Evolutionary conservation across 2,113 vertebrate genomes (phyloP), one percentile per base, ranked within the genome.

Genomic region (Hucho hucho): DNA sequence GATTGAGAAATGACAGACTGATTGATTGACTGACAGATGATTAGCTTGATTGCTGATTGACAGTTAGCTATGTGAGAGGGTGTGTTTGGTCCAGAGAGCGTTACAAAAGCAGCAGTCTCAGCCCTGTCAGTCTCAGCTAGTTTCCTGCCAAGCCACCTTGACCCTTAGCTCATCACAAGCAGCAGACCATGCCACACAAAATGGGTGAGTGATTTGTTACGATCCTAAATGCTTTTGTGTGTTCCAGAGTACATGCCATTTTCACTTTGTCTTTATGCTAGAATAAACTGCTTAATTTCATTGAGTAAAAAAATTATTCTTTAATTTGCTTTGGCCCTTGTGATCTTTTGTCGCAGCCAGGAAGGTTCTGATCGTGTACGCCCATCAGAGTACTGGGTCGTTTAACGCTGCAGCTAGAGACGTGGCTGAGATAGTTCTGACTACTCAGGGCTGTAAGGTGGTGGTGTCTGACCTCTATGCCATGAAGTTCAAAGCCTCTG

Each of bases 381-480:
- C 93, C 18, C 95, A 96, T 37, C 83, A 91, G 6, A 94, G 93
- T 78, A 6, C 18, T 9, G 70, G 81, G 0, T 96, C 95, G 6
- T 96, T 96, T 87, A 96, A 89, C 7, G 78, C 93, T 3, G 95
- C 95, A 12, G 93, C 93, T 75, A 94, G 93, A 80, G 87, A 93
- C 26, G 90, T 84, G 0, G 90, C 94, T 0, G 85, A 88, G 0
- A 86, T 92, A 12, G 72, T 75, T 7, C 74, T 95, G 77, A 81
- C 80, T 22, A 69, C 67, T 68, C 83, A 87, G 68, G 93, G 91
- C 37, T 95, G 89, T 89, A 75, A 75, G 0, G 93, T 95, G 4
- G 75, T 84, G 0, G 90, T 91, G 28, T 96, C 94, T 0, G 95
- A 96, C 82, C 89, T 96, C n/a, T n/a, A n/a, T n/a, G n/a, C n/a